A percentile compares a stretch with the other conserved stretches of the same genome.
These are phyloP conservation scores for Sacculina carcini DNA, from an alignment of 2,888 invertebrate genomes.

Conservation along the genomic window DNA sequence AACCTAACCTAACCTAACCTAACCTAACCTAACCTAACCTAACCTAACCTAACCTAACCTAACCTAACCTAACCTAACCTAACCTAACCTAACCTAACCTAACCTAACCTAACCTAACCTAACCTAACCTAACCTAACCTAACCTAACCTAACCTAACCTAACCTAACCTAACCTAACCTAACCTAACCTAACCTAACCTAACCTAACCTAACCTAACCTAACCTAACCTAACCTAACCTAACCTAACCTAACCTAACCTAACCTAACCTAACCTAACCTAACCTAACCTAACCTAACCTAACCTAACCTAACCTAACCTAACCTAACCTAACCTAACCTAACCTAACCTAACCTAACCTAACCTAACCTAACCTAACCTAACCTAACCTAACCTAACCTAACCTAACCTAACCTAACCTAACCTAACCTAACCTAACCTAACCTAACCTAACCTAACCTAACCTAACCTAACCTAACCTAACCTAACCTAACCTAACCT, in stretches of 20 bases:
- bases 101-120: conserved; percentile 4
- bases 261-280: too few species aligned
- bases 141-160: conserved; percentile 6
- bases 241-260: too few species aligned
- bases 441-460: background rate
- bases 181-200: conserved; percentile 5
- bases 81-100: conserved; percentile 4
- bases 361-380: too few species aligned
- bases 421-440: background rate
- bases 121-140: conserved; percentile 5
- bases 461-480: conserved; percentile 5
- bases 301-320: too few species aligned
- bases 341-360: too few species aligned
- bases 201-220: conserved; percentile 6
- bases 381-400: too few species aligned
- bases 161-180: conserved; percentile 6
- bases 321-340: too few species aligned
- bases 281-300: too few species aligned
- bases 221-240: conserved; percentile 5
- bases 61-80: conserved; percentile 5
- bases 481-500: conserved; percentile 4
- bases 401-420: too few species aligned
- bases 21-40: background rate
- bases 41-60: background rate
- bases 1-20: too few species aligned